Evolutionary conservation across 2,797 vertebrate species (phyloP).

Genomic region (Ciconia nigra): DNA sequence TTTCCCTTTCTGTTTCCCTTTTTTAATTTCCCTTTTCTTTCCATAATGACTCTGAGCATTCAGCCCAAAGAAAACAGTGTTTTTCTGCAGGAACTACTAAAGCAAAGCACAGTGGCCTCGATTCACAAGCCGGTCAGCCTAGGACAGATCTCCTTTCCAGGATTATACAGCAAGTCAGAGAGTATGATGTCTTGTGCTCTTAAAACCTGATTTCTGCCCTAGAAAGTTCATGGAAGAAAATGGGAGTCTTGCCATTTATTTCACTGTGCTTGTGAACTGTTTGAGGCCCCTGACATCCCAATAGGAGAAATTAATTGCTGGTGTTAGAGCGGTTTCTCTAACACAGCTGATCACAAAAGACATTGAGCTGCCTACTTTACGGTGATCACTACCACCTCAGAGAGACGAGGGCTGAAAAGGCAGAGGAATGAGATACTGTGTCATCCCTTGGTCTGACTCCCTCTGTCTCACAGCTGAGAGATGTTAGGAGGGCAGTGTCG

Average conservation of each 20-base stretch:
- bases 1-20: not conserved
- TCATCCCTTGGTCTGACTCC: not conserved
- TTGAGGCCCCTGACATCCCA: not conserved
- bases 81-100: not conserved
- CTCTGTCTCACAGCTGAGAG: not conserved
- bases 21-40: not conserved
- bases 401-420: not conserved
- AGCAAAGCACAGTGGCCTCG: not conserved
- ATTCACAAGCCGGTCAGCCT: not conserved
- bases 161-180: not conserved
- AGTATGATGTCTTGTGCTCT: slow-evolving; percentile 1
- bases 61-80: not conserved
- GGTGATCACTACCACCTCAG: not conserved
- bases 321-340: not conserved
- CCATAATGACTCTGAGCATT: not conserved
- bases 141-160: slow-evolving; percentile 5
- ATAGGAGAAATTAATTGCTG: slow-evolving; percentile 35
- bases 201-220: slow-evolving; percentile 44
- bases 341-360: not conserved
- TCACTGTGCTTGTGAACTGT: not conserved
- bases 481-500: not conserved
- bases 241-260: slow-evolving; percentile 37
- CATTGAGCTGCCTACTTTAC: not conserved
- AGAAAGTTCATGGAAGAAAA: slow-evolving; percentile 45
- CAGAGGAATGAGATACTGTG: not conserved